Percentiles rank a stretch among this genome's conserved stretches.
Conservation (phyloP, 2,888 invertebrate genomes). For the Diplolepis rosae region DNA sequence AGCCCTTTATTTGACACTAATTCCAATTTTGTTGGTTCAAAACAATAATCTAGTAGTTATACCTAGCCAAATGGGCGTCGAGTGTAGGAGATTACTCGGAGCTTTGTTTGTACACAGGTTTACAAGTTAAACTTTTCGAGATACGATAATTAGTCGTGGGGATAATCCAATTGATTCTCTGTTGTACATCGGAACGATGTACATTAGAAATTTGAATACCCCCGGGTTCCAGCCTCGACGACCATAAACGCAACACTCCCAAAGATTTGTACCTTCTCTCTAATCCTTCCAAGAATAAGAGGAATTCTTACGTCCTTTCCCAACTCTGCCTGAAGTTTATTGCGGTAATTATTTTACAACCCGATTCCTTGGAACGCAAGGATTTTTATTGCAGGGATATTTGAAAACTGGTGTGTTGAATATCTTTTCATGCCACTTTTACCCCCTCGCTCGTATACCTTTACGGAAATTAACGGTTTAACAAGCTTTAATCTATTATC, state of each 20-base stretch:
- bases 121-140: not conserved
- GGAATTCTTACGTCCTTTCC: not conserved
- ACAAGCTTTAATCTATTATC: not conserved
- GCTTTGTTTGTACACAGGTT: conserved; percentile 5
- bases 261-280: conserved; percentile 22
- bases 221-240: not conserved
- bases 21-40: too few relatives aligned
- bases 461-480: not conserved
- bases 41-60: too few relatives aligned
- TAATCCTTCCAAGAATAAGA: conserved; percentile 51
- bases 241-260: not conserved
- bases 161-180: conserved; percentile 51
- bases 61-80: not conserved
- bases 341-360: conserved; percentile 55
- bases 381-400: conserved; percentile 43
- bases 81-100: not conserved
- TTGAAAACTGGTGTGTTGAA: not conserved
- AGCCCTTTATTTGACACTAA: too few relatives aligned
- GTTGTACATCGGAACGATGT: conserved; percentile 31
- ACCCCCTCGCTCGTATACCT: not conserved
- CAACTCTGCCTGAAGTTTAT: conserved; percentile 46
- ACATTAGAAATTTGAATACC: conserved; percentile 20
- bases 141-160: conserved; percentile 43
- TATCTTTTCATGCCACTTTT: not conserved
- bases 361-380: conserved; percentile 30